Conservation (phyloP, 2,888 invertebrate species). For the Deilephila elpenor region DNA sequence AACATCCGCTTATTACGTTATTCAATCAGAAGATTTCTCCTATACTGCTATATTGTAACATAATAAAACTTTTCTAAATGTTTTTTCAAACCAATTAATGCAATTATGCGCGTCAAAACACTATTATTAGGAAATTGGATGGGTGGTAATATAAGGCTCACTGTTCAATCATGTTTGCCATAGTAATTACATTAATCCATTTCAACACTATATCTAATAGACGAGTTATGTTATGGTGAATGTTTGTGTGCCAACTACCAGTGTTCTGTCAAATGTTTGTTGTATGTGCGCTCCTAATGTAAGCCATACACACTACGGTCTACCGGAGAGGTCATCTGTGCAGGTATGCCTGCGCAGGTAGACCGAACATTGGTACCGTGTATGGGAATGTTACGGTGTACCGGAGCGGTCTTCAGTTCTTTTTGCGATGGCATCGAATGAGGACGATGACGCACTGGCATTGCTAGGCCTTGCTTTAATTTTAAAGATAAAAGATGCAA, state of each 20-base stretch:
- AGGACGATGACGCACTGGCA: no score
- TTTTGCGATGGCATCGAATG: no score
- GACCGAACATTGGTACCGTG: no score
- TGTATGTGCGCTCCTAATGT: background rate
- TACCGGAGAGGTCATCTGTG: no score
- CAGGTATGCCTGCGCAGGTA: no score
- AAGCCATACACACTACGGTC: no score
- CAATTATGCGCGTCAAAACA: background rate
- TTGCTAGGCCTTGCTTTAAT: no score
- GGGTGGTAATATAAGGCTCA: background rate
- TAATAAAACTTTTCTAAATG: background rate
- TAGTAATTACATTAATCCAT: conserved; percentile 7
- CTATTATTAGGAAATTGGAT: background rate
- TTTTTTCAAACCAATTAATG: background rate
- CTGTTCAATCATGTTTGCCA: background rate
- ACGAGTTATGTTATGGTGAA: background rate
- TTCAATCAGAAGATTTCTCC: background rate
- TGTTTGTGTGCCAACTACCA: background rate
- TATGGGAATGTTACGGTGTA: no score
- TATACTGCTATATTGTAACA: background rate
- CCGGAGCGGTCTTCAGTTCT: no score
- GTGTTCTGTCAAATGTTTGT: background rate
- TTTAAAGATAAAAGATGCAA: no score
- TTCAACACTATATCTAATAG: background rate
- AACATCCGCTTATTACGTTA: background rate